phyloP scores from a whole-genome alignment of 2,797 vertebrate genomes.

The Zalophus californianus region DNA sequence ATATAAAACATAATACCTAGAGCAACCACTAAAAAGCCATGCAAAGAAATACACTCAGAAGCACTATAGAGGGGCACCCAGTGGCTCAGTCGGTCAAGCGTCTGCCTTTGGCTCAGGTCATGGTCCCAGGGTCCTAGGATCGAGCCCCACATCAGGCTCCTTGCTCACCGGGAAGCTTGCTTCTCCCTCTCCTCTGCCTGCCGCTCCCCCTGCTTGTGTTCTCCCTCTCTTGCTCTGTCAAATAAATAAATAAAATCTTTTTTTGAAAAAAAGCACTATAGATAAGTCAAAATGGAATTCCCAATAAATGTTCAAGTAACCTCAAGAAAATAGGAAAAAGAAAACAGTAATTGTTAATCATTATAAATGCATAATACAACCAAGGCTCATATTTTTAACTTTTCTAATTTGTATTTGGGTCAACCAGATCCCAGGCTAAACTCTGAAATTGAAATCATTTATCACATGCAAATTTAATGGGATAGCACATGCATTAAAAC shows the following conservation, averaged over 20 bases:
- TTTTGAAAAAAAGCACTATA: not conserved
- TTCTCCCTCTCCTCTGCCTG: not conserved
- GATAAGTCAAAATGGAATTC: slow-evolving; percentile 32
- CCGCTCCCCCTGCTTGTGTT: not conserved
- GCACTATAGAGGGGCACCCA: not conserved
- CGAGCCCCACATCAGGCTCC: not conserved
- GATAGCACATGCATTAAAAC: not conserved
- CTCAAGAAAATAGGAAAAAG: not conserved
- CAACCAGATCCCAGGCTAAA: not conserved
- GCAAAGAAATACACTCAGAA: not conserved
- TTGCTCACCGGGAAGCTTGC: not conserved
- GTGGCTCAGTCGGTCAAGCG: not conserved
- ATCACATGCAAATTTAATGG: not conserved
- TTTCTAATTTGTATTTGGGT: not conserved
- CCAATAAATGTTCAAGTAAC: not conserved
- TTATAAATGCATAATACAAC: not conserved
- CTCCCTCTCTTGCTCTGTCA: not conserved
- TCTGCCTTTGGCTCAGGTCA: not conserved
- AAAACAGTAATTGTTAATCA: not conserved
- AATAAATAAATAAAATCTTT: not conserved
- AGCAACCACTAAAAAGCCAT: not conserved
- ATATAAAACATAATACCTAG: not conserved
- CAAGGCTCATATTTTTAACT: not conserved
- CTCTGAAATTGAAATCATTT: not conserved
- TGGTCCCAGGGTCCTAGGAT: not conserved